Conservation (phyloP, 1,140 invertebrate species). For the Drosophila kohkoa region DNA sequence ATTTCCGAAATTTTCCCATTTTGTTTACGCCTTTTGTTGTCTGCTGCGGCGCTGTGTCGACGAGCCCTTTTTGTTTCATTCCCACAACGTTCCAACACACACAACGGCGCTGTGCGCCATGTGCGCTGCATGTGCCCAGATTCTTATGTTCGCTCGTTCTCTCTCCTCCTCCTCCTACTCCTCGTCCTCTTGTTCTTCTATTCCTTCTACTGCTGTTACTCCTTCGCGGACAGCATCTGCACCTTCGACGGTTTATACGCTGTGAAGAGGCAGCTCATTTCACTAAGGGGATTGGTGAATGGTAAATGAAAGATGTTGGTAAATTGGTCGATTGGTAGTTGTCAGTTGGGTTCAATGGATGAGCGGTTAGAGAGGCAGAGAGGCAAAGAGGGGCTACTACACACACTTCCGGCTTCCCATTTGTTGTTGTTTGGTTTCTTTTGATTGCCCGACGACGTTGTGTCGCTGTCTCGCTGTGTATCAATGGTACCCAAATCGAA, state of each 20-base stretch:
- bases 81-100: constrained; percentile 46
- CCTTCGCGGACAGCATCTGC: neutral
- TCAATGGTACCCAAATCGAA: constrained; percentile 32
- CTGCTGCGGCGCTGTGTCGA: constrained; percentile 30
- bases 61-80: constrained; percentile 53
- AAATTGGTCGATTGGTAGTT: neutral
- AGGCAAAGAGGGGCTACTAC: constrained; percentile 6
- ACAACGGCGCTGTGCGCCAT: constrained; percentile 44
- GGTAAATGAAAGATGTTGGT: neutral
- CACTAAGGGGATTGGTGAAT: neutral
- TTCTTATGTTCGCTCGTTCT: constrained; percentile 18
- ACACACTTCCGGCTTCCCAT: constrained; percentile 70
- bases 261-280: neutral
- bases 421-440: constrained; percentile 42
- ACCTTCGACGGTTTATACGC: constrained; percentile 10
- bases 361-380: no score
- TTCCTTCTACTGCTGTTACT: no score
- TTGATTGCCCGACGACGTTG: constrained; percentile 13
- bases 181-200: no score
- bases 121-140: constrained; percentile 74
- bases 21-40: constrained; percentile 52
- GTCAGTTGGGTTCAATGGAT: neutral
- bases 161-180: neutral
- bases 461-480: constrained; percentile 16
- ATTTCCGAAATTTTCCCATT: constrained; percentile 46